These are phyloP conservation scores for Sylvilagus floridanus DNA, from an alignment of 2,797 vertebrate species.

Conservation along the genomic window DNA sequence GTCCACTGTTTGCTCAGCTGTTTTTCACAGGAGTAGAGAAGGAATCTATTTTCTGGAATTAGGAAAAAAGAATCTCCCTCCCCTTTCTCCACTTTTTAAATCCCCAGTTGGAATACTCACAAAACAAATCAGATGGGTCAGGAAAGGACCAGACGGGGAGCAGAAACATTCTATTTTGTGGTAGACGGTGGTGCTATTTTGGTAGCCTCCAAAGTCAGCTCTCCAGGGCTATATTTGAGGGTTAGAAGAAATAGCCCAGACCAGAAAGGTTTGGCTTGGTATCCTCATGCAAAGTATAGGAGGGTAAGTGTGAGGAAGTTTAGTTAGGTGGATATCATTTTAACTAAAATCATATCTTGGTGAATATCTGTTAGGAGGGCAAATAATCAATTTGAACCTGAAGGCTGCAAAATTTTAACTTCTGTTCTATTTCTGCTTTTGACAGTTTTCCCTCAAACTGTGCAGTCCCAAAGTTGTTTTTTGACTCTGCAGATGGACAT, in stretches of 20 bases:
- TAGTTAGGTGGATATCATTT: constrained; percentile 43
- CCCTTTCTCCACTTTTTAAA: constrained; percentile 49
- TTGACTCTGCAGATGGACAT: background rate
- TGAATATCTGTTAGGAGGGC: constrained; percentile 27
- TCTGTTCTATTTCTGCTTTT: background rate
- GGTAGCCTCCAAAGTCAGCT: constrained; percentile 70
- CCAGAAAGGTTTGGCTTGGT: constrained; percentile 75
- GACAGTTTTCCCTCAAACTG: background rate
- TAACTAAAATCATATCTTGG: constrained; percentile 24
- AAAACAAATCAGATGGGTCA: constrained; percentile 53
- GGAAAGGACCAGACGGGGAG: constrained; percentile 24
- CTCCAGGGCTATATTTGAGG: constrained; percentile 77
- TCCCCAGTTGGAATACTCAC: constrained; percentile 46
- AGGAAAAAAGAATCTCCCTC: background rate
- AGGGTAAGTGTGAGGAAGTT: background rate
- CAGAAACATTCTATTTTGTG: constrained; percentile 74
- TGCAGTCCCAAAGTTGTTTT: background rate
- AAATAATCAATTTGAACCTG: constrained; percentile 55
- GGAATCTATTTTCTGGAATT: constrained; percentile 39
- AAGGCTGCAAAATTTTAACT: background rate
- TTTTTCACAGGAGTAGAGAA: constrained; percentile 38
- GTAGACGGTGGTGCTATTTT: constrained; percentile 72
- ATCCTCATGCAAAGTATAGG: constrained; percentile 16
- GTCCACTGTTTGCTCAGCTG: background rate
- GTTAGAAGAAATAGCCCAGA: constrained; percentile 74